A percentile compares a stretch with the other conserved stretches of the same genome.
Evolutionary conservation across 2,797 vertebrate species (phyloP).

Genomic region (Antennarius maculatus): DNA sequence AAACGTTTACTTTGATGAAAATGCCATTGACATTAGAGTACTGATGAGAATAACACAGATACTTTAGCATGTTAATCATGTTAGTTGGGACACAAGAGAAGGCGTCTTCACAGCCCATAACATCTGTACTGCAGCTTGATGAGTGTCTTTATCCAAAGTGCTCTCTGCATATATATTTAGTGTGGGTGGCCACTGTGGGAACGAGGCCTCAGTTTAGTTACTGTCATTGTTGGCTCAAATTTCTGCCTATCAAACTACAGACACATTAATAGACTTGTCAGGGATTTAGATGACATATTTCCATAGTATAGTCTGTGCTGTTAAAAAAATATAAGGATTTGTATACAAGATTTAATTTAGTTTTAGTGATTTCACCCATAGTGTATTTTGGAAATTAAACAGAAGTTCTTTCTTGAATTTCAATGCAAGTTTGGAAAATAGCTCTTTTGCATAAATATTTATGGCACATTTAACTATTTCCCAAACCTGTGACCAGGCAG

Average conservation of each 20-base stretch:
- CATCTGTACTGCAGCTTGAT: slow-evolving; percentile 31
- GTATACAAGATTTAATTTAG: too few relatives aligned
- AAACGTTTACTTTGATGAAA: slow-evolving; percentile 48
- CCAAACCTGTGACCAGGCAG: too few relatives aligned
- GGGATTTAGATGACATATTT: slow-evolving; percentile 5
- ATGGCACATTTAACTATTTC: too few relatives aligned
- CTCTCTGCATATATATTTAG: slow-evolving; percentile 35
- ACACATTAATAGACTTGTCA: slow-evolving; percentile 23
- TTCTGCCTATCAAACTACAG: slow-evolving; percentile 16
- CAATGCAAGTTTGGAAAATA: background rate
- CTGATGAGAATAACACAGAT: slow-evolving; percentile 40
- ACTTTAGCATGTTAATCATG: slow-evolving; percentile 39
- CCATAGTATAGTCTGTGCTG: too few relatives aligned
- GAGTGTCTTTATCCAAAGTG: slow-evolving; percentile 45
- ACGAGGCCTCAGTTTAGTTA: slow-evolving; percentile 23
- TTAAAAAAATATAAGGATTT: background rate
- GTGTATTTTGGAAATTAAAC: background rate
- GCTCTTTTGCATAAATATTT: too few relatives aligned
- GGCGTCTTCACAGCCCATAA: slow-evolving; percentile 65
- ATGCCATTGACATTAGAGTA: slow-evolving; percentile 41
- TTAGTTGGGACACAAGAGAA: slow-evolving; percentile 64
- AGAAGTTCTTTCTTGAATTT: background rate
- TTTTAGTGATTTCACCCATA: background rate
- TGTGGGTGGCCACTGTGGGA: slow-evolving; percentile 51
- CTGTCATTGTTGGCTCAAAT: slow-evolving; percentile 36